Percentiles rank a stretch among this genome's conserved stretches.
These are phyloP conservation scores for Nasua narica DNA, from an alignment of 2,797 vertebrate genomes.

Conservation along the genomic window DNA sequence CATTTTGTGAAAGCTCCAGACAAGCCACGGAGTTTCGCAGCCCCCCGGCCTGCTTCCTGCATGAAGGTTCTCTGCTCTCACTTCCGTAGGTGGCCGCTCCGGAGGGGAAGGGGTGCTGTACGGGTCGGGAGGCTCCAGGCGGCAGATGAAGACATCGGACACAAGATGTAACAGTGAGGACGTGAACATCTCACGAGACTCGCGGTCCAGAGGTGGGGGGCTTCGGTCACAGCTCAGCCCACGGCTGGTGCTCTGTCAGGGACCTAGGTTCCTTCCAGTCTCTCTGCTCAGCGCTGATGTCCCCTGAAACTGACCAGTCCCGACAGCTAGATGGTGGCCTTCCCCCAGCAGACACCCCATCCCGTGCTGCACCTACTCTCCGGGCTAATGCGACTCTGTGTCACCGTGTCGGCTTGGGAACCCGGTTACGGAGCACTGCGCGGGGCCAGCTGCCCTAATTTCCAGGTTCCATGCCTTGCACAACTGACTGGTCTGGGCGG, in stretches of 20 bases:
- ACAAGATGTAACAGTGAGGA: accelerated
- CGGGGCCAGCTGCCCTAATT: neutral
- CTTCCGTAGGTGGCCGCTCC: accelerated
- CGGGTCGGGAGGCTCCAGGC: neutral
- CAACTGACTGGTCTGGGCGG: too few relatives aligned
- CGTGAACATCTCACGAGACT: accelerated
- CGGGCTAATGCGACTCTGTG: neutral
- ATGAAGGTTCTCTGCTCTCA: accelerated
- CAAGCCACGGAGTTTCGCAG: accelerated
- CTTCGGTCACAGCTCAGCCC: neutral
- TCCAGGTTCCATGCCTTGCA: accelerated
- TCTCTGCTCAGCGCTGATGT: neutral
- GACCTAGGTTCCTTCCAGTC: neutral
- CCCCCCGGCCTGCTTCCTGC: accelerated
- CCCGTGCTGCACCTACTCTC: accelerated
- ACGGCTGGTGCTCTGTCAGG: neutral
- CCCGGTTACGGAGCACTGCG: accelerated
- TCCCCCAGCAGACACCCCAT: neutral
- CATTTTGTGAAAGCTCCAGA: accelerated
- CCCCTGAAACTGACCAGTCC: neutral
- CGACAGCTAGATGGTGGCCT: too few relatives aligned
- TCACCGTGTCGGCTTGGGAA: neutral
- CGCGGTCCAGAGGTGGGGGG: accelerated
- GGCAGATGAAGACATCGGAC: neutral
- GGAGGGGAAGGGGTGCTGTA: accelerated